A percentile compares a stretch with the other conserved stretches of the same genome.
phyloP scores from a whole-genome alignment of 1,140 invertebrate genomes.

The Coboldia fuscipes region DNA sequence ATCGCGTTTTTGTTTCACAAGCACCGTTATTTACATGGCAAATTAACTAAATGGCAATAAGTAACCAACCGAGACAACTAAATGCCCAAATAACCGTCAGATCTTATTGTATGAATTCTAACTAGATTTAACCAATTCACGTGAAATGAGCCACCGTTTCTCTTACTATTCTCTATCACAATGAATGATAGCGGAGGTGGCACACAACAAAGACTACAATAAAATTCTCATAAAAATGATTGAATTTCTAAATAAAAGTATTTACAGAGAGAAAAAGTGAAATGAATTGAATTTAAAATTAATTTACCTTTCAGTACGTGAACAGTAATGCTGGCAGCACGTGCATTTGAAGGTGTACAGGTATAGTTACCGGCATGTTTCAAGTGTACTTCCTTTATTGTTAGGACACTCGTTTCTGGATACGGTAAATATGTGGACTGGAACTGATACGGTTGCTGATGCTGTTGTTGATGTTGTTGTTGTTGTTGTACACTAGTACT shows the following conservation, averaged over 20 bases:
- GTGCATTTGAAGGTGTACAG: slow-evolving; percentile 44
- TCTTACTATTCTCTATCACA: no score
- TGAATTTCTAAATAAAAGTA: background rate
- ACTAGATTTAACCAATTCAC: no score
- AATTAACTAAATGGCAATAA: no score
- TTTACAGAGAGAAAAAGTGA: background rate
- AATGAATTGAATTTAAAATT: background rate
- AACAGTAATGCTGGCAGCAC: slow-evolving; percentile 40
- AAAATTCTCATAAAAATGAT: background rate
- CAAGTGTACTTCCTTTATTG: slow-evolving; percentile 16
- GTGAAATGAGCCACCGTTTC: no score
- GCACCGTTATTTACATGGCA: no score
- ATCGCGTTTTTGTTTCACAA: no score
- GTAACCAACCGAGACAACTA: no score
- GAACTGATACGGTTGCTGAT: slow-evolving; percentile 3
- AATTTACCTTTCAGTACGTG: slow-evolving; percentile 31
- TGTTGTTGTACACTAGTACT: background rate
- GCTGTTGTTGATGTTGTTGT: background rate
- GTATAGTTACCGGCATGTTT: slow-evolving; percentile 39
- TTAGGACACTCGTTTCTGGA: slow-evolving; percentile 16
- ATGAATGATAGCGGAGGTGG: no score
- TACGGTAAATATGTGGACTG: slow-evolving; percentile 9
- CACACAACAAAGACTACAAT: background rate
- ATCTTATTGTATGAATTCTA: no score
- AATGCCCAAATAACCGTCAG: no score